Conservation (phyloP, 1,140 invertebrate genomes). For the Anthonomus grandis region DNA sequence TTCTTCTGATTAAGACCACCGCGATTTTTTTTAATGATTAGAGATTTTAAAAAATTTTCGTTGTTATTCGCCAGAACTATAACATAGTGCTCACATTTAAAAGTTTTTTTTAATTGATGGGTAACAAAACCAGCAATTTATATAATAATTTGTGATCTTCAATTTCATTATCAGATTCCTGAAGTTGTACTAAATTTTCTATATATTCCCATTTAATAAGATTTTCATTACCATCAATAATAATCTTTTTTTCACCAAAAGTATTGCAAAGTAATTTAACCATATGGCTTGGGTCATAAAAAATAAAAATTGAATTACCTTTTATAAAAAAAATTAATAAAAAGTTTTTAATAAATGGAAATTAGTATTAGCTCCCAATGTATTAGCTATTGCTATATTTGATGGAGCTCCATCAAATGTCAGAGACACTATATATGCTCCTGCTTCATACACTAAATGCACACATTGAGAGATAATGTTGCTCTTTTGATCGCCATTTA, state of each 20-base stretch:
- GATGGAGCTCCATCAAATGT: slow-evolving; percentile 22
- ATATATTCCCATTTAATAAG: slow-evolving; percentile 36
- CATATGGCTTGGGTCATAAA: slow-evolving; percentile 25
- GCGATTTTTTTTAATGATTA: too few relatives aligned
- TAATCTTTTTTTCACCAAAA: slow-evolving; percentile 4
- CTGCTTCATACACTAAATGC: slow-evolving; percentile 4
- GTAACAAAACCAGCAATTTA: background rate
- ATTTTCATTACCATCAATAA: slow-evolving; percentile 26
- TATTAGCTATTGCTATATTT: slow-evolving; percentile 34
- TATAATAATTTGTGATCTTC: slow-evolving; percentile 3
- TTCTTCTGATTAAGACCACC: too few relatives aligned
- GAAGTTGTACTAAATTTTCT: slow-evolving; percentile 34
- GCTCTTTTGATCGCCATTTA: slow-evolving; percentile 6
- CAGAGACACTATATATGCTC: slow-evolving; percentile 6
- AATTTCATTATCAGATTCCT: slow-evolving; percentile 42
- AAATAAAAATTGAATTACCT: slow-evolving; percentile 12
- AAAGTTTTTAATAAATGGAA: slow-evolving; percentile 30
- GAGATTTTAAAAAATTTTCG: too few relatives aligned
- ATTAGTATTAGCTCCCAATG: slow-evolving; percentile 28
- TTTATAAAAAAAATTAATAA: slow-evolving; percentile 4
- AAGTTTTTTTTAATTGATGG: background rate
- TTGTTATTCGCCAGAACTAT: too few relatives aligned
- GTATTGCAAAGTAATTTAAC: slow-evolving; percentile 23
- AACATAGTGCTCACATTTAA: slow-evolving; percentile 9
- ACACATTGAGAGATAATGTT: slow-evolving; percentile 6